These are phyloP conservation scores for Lepidurus couesii DNA, from an alignment of 1,140 invertebrate genomes.

Conservation along the genomic window DNA sequence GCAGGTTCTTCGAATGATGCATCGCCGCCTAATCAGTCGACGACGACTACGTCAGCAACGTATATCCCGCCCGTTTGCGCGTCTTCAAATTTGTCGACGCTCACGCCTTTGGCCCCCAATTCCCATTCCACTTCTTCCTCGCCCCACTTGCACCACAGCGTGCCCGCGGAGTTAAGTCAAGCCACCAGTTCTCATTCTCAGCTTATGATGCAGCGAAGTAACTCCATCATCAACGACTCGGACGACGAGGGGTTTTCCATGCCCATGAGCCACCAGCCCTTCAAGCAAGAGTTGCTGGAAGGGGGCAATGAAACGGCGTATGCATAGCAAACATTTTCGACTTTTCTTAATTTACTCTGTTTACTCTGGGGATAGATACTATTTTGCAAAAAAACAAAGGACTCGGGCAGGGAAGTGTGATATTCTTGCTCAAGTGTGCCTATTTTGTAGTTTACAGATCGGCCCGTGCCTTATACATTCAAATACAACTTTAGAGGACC, in stretches of 20 bases:
- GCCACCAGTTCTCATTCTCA: background rate
- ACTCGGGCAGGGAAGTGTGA: slow-evolving; percentile 28
- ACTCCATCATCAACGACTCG: slow-evolving; percentile 29
- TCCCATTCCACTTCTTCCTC: slow-evolving; percentile 21
- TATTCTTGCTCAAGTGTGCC: slow-evolving; percentile 26
- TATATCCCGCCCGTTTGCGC: slow-evolving; percentile 10
- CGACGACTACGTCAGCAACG: background rate
- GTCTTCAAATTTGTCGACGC: slow-evolving; percentile 13
- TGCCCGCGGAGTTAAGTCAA: background rate
- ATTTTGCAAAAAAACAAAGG: slow-evolving; percentile 16
- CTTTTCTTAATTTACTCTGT: slow-evolving; percentile 25
- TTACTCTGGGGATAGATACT: slow-evolving; percentile 20
- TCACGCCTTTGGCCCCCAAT: background rate
- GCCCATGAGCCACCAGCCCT: slow-evolving; percentile 35
- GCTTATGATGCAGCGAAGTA: slow-evolving; percentile 30
- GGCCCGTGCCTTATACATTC: slow-evolving; percentile 11
- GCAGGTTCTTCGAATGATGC: background rate
- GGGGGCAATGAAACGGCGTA: slow-evolving; percentile 11
- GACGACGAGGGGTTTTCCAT: slow-evolving; percentile 31
- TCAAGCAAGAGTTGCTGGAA: slow-evolving; percentile 36
- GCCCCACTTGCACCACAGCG: background rate
- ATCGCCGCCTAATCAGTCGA: background rate
- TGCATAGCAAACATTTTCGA: background rate
- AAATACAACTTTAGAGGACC: slow-evolving; percentile 27
- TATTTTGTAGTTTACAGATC: slow-evolving; percentile 17